Conservation (phyloP, 1,140 invertebrate species). For the Euura lappo region DNA sequence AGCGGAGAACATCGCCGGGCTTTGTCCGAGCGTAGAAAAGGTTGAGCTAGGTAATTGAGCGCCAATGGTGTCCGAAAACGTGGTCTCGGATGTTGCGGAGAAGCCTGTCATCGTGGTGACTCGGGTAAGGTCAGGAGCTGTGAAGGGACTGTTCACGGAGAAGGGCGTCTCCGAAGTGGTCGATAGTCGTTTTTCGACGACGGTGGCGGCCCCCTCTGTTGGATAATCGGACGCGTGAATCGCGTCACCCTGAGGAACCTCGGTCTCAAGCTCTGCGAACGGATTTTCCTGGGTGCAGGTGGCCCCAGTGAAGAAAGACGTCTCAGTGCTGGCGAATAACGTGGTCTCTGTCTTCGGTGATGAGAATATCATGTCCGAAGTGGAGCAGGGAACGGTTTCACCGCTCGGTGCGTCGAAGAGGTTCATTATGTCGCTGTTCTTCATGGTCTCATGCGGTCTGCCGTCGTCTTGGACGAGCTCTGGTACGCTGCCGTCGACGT, state of each 20-base stretch:
- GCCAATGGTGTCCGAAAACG: constrained; percentile 26
- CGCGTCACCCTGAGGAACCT: constrained; percentile 23
- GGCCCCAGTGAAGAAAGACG: constrained; percentile 11
- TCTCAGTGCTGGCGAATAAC: constrained; percentile 22
- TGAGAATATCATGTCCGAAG: constrained; percentile 41
- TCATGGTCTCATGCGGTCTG: constrained; percentile 14
- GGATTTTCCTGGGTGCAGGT: neutral
- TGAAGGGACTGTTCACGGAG: constrained; percentile 44
- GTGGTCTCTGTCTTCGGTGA: constrained; percentile 16
- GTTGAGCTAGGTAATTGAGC: constrained; percentile 43
- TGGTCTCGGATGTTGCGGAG: neutral
- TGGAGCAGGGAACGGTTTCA: constrained; percentile 31
- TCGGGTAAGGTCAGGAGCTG: constrained; percentile 38
- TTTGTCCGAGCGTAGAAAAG: constrained; percentile 25
- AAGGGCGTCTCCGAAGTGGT: constrained; percentile 20
- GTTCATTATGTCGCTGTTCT: constrained; percentile 52
- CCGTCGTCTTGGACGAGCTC: constrained; percentile 48
- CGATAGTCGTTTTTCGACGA: neutral
- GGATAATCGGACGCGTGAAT: constrained; percentile 26
- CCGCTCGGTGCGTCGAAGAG: constrained; percentile 51
- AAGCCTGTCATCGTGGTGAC: neutral
- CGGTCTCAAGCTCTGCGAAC: constrained; percentile 20
- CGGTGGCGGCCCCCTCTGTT: neutral
- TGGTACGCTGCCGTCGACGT: constrained; percentile 59
- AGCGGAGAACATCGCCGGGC: constrained; percentile 14